Conservation (phyloP, 2,113 vertebrate species). For the Bothrops jararaca region DNA sequence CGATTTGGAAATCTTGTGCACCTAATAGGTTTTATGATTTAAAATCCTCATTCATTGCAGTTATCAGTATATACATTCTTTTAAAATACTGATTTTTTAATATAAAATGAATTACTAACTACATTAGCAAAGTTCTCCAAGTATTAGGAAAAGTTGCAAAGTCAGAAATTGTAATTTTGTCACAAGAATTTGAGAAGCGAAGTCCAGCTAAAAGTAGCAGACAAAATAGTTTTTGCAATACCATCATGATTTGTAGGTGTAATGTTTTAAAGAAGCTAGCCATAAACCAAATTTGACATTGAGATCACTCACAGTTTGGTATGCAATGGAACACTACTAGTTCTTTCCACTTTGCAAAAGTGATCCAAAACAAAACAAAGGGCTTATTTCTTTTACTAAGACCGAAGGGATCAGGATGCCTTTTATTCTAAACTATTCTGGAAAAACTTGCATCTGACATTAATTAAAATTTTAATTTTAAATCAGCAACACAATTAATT, state of each 20-base stretch:
- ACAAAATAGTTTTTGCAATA: slow-evolving; percentile 26
- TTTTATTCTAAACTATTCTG: not conserved
- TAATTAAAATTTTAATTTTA: not conserved
- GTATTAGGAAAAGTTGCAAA: slow-evolving; percentile 58
- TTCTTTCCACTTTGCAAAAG: not conserved
- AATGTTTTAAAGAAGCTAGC: slow-evolving; percentile 61
- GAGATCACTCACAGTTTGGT: not conserved
- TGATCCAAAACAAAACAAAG: not conserved
- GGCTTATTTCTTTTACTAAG: not conserved
- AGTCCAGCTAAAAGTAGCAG: slow-evolving; percentile 57
- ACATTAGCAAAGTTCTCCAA: slow-evolving; percentile 53
- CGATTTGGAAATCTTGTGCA: not conserved
- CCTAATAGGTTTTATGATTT: not conserved
- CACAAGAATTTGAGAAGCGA: slow-evolving; percentile 38
- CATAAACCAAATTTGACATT: not conserved
- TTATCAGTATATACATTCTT: slow-evolving; percentile 45
- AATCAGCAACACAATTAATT: not conserved
- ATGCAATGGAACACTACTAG: not conserved
- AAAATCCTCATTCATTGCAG: slow-evolving; percentile 16
- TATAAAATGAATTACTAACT: slow-evolving; percentile 65
- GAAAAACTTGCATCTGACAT: not conserved
- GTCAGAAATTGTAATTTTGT: slow-evolving; percentile 58
- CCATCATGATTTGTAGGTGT: slow-evolving; percentile 75
- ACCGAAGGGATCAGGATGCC: not conserved
- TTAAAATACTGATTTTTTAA: slow-evolving; percentile 60